Evolutionary conservation across 2,797 vertebrate species (phyloP).

Genomic region (Rhodeus uyekii): DNA sequence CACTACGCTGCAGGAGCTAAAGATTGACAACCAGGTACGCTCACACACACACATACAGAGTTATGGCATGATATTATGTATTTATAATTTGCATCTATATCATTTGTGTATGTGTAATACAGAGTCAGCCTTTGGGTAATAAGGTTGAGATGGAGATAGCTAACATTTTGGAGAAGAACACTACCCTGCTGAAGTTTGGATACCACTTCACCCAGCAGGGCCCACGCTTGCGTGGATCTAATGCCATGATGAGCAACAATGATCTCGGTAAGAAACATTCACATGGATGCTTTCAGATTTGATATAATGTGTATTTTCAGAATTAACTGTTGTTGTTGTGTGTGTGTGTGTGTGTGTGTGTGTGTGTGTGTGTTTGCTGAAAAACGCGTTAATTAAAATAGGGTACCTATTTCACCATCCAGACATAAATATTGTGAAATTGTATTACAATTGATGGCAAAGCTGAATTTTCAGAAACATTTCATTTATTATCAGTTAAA

Average conservation of each 20-base stretch:
- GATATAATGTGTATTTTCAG: background rate
- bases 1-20: constrained; percentile 88
- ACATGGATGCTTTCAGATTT: background rate
- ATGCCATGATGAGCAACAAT: constrained; percentile 99
- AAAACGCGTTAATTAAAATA: no score
- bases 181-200: constrained; percentile 90
- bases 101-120: constrained; percentile 47
- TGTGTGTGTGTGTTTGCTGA: background rate
- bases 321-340: background rate
- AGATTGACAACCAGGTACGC: constrained; percentile 96
- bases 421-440: background rate
- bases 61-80: background rate
- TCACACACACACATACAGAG: background rate
- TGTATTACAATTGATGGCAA: background rate
- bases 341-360: background rate
- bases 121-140: constrained; percentile 97
- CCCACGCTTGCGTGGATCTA: constrained; percentile 91
- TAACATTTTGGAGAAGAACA: constrained; percentile 96
- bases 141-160: constrained; percentile 99
- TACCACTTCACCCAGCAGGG: constrained; percentile 99
- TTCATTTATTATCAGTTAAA: background rate
- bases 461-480: background rate
- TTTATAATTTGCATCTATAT: background rate
- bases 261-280: constrained; percentile 84
- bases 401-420: no score